phyloP scores from a whole-genome alignment of 2,113 vertebrate genomes.

The Pseudorasbora parva region DNA sequence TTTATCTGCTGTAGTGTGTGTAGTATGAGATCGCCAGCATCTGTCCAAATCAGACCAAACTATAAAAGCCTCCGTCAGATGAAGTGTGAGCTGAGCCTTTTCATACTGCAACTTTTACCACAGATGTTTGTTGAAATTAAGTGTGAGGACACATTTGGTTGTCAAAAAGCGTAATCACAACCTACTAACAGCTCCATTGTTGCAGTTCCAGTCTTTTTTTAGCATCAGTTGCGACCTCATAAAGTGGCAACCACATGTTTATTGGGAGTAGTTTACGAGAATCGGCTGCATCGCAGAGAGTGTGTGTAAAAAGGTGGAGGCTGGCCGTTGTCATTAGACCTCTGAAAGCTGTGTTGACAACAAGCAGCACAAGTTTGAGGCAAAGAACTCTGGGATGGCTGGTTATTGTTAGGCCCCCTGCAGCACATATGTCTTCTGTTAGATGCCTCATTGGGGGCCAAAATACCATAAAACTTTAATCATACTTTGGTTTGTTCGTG shows the following conservation, averaged over 20 bases:
- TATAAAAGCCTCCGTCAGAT: conserved; percentile 1
- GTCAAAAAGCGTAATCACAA: conserved; percentile 29
- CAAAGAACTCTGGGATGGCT: conserved; percentile 29
- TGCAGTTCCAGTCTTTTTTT: conserved; percentile 22
- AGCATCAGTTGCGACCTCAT: conserved; percentile 25
- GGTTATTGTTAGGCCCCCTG: conserved; percentile 50
- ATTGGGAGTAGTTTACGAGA: conserved; percentile 27
- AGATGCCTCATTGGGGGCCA: conserved; percentile 55
- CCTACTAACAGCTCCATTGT: conserved; percentile 33
- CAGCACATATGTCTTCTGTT: conserved; percentile 59
- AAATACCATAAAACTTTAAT: conserved; percentile 58
- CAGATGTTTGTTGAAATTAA: conserved; percentile 38
- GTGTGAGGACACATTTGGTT: conserved; percentile 18
- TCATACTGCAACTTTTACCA: conserved; percentile 24
- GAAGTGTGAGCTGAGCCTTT: conserved; percentile 32
- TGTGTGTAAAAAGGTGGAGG: conserved; percentile 10
- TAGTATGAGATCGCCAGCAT: conserved; percentile 8
- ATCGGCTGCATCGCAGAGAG: neutral
- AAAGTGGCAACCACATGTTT: conserved; percentile 39
- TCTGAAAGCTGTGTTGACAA: conserved; percentile 42
- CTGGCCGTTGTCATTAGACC: neutral
- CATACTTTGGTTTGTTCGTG: conserved; percentile 53
- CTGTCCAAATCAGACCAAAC: conserved; percentile 9
- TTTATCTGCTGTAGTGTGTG: conserved; percentile 9
- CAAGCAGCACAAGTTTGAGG: conserved; percentile 41